A percentile compares a stretch with the other conserved stretches of the same genome.
Evolutionary conservation across 1,140 invertebrate genomes (phyloP).

Genomic region (Heterodera carotae): DNA sequence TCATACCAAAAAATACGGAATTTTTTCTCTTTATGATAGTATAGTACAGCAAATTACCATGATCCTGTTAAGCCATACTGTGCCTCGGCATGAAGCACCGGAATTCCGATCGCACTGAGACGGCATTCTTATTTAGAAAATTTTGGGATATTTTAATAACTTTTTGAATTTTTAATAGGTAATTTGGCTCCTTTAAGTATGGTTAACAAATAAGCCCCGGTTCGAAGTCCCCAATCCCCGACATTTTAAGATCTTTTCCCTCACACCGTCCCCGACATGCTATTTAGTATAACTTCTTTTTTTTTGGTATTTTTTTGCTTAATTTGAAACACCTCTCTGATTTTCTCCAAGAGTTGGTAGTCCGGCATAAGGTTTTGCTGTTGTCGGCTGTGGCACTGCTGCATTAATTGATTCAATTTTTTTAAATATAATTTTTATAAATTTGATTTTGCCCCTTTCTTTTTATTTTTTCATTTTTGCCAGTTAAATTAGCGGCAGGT

Average conservation of each 20-base stretch:
- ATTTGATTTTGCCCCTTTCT: too few relatives aligned
- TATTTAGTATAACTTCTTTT: not conserved
- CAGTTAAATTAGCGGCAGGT: not conserved
- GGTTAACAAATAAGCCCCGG: too few relatives aligned
- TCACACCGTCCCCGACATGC: too few relatives aligned
- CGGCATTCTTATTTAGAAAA: slow-evolving; percentile 53
- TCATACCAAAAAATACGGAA: not conserved
- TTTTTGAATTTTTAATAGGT: too few relatives aligned
- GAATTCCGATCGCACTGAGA: slow-evolving; percentile 63
- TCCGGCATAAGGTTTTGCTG: slow-evolving; percentile 57
- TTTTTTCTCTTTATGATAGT: not conserved
- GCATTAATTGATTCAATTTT: slow-evolving; percentile 22
- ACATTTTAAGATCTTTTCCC: too few relatives aligned
- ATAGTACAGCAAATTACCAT: slow-evolving; percentile 40
- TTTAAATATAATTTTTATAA: too few relatives aligned
- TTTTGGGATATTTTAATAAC: slow-evolving; percentile 20
- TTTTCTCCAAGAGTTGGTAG: slow-evolving; percentile 63
- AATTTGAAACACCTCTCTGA: slow-evolving; percentile 40
- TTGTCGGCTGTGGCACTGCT: slow-evolving; percentile 38
- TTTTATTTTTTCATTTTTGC: slow-evolving; percentile 8
- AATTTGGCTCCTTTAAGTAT: too few relatives aligned
- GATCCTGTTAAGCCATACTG: slow-evolving; percentile 64
- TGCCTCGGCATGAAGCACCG: slow-evolving; percentile 63
- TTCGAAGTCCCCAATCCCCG: too few relatives aligned
- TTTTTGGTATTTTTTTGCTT: slow-evolving; percentile 23